Conservation (phyloP, 1,140 invertebrate genomes). For the Temnothorax curvispinosus region DNA sequence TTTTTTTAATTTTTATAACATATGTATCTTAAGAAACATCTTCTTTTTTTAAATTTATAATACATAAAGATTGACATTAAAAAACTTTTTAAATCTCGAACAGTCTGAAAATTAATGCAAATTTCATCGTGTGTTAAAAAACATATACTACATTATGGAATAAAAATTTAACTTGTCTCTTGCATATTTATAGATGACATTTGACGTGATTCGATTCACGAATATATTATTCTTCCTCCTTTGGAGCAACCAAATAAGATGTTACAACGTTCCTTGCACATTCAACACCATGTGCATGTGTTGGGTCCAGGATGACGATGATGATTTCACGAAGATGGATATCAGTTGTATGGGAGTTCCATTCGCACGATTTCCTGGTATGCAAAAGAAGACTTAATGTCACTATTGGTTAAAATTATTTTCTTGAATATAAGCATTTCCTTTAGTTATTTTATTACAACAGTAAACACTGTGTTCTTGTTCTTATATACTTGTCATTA, state of each 20-base stretch:
- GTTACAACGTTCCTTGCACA: conserved; percentile 85
- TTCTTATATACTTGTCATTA: neutral
- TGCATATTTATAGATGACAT: conserved; percentile 14
- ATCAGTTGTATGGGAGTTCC: conserved; percentile 88
- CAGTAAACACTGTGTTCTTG: neutral
- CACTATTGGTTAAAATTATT: neutral
- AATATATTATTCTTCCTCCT: conserved; percentile 45
- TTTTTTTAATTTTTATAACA: neutral
- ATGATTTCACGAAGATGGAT: conserved; percentile 87
- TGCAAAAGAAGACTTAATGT: conserved; percentile 46
- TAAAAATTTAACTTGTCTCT: neutral
- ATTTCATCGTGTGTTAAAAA: neutral
- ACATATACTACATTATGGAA: neutral
- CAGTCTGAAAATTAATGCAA: neutral
- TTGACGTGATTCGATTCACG: conserved; percentile 2
- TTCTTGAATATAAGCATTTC: neutral
- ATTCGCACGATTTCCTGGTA: conserved; percentile 88
- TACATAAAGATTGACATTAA: neutral
- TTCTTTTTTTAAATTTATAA: neutral
- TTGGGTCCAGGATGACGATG: conserved; percentile 86
- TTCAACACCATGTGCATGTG: conserved; percentile 89
- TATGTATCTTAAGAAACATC: neutral
- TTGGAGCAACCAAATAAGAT: conserved; percentile 69
- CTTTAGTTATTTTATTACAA: neutral
- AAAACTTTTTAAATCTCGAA: neutral